A percentile compares a stretch with the other conserved stretches of the same genome.
Evolutionary conservation across 2,888 invertebrate species (phyloP).

Genomic region (Tachina fera): DNA sequence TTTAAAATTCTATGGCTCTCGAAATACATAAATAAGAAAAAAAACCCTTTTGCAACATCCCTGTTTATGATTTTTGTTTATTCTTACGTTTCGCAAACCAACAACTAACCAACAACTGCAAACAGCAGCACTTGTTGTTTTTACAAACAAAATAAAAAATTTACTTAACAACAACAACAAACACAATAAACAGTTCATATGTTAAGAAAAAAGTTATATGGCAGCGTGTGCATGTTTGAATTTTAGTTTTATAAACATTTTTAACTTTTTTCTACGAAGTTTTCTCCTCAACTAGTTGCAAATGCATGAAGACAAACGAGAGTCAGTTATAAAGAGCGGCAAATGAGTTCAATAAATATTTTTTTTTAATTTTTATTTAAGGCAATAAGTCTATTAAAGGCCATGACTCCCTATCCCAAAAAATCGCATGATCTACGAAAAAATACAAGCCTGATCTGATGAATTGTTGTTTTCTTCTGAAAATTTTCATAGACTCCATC

Average conservation of each 20-base stretch:
- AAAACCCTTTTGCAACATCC: constrained; percentile 35
- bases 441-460: no score
- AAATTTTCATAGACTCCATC: no score
- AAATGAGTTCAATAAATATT: no score
- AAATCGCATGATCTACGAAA: no score
- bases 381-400: no score
- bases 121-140: constrained; percentile 57
- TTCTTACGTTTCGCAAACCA: constrained; percentile 27
- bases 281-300: constrained; percentile 25
- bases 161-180: constrained; percentile 44
- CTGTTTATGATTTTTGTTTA: not conserved
- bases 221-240: constrained; percentile 1
- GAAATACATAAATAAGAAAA: not conserved
- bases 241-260: constrained; percentile 53
- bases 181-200: not conserved
- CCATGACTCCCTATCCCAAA: no score
- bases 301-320: not conserved
- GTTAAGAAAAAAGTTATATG: not conserved
- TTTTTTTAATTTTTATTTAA: no score
- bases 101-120: constrained; percentile 30
- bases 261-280: constrained; percentile 46
- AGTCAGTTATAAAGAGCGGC: not conserved
- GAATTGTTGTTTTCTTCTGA: no score
- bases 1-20: constrained; percentile 12
- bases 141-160: constrained; percentile 49